Base-by-base conservation (phyloP, 2,888 invertebrate species). In the Elysia crispata region DNA sequence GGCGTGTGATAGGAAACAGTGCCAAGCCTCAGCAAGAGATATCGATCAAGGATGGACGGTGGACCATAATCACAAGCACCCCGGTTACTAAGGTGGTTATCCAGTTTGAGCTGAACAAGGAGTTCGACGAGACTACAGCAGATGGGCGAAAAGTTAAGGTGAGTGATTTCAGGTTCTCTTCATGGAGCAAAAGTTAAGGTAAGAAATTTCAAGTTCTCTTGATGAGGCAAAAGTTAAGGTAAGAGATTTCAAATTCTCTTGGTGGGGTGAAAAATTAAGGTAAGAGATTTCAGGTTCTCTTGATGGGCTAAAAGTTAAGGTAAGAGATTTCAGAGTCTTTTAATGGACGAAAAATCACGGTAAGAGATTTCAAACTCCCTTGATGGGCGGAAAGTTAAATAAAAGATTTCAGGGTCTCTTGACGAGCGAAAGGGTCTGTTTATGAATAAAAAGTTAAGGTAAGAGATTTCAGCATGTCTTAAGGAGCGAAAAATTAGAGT, bases 11-110 rank as follows among this genome's bases (percentile, higher is more conserved):
- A 93, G 98, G 96, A 73, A 95, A 95, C 90, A 94, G 95, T 0
- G 95, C 96, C 41, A 95, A 95, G n/a, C 97, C 98, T 18, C 95
- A 95, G 0, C 95, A 97, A 85, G 96, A 97, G 88, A 94, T 98
- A 85, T 83, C 81, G 1, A 94, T 95, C 13, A 90, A 95, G 1
- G 96, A 96, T 73, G 96, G 96, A 86, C 92, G 93, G 69, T 97
- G 95, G 93, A 50, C 76, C 64, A 93, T 98, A 84, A 95, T 95
- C 70, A 90, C 91, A 3, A 83, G 83, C 30, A 86, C 90, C 6
- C 86, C 90, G 0, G 83, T 91, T 25, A 91, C 89, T 75, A 89
- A 85, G 13, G 87, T 88, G 31, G 88, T 88, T 67, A 77, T 90
- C 28, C 85, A 83, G 30, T 91, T 90, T 79, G 87, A 82, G 8